These are phyloP conservation scores for Pristionchus exspectatus DNA, from an alignment of 2,888 invertebrate species.

Conservation along the genomic window DNA sequence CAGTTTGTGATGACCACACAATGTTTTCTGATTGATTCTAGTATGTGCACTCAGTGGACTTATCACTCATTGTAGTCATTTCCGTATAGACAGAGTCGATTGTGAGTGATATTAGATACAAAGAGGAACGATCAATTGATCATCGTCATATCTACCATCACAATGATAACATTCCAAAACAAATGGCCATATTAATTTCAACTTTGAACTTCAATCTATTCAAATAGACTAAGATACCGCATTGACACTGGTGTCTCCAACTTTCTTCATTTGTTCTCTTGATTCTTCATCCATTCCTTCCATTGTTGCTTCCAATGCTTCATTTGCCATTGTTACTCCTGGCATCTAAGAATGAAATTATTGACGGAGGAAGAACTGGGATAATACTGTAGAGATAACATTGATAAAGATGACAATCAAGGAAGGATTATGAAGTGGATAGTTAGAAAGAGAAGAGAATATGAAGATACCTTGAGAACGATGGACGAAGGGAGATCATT, in stretches of 20 bases:
- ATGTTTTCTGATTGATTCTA: background rate
- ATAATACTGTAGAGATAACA: background rate
- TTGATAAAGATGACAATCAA: background rate
- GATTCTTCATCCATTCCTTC: conserved; percentile 20
- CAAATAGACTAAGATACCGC: background rate
- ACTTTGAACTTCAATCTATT: background rate
- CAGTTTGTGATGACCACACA: background rate
- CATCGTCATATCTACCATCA: background rate
- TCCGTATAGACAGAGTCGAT: background rate
- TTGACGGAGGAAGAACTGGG: background rate
- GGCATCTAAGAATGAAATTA: background rate
- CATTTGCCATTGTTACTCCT: background rate
- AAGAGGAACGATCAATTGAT: background rate
- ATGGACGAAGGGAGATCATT: conserved; percentile 11
- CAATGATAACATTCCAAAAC: background rate
- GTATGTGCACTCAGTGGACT: background rate
- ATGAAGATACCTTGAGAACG: conserved; percentile 38
- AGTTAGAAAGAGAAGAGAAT: background rate
- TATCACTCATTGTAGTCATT: conserved; percentile 2
- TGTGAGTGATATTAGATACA: background rate
- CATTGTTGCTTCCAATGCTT: conserved; percentile 37
- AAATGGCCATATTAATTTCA: background rate
- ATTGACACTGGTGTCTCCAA: background rate
- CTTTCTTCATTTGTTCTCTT: conserved; percentile 22
- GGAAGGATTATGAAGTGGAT: background rate